Evolutionary conservation across 2,113 vertebrate species (phyloP), one percentile per base, ranked within the genome.

Genomic region (Labrus mixtus): DNA sequence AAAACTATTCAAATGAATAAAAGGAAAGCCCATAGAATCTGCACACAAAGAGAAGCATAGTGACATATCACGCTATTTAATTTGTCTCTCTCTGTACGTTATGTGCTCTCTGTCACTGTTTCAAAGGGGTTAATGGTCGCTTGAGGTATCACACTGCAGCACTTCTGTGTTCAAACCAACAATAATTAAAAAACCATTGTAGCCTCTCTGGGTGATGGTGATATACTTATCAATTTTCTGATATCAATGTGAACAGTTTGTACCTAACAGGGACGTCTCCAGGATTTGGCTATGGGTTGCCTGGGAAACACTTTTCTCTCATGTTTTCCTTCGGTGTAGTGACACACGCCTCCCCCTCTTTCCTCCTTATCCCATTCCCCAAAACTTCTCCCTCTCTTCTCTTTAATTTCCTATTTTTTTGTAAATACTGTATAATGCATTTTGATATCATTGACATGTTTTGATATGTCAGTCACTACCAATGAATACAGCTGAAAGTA

Each of bases 361-460:
- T 51, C 48, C 43, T 65, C 80, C 85, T 79, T 76, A 8, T 23
- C 54, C n/a, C 50, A 23, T 4, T 59, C 74, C 72, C 51, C 36
- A n/a, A 57, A 48, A 54, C 17, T 16, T 41, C 50, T 59, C 36
- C 29, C 53, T 10, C 61, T 36, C 17, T 75, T 74, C 50, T 73
- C 48, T 79, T 82, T 65, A 65, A 73, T 89, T 87, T 74, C 62
- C 36, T 78, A n/a, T 90, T 89, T 75, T 75, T 84, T 83, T 94
- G 93, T 94, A 94, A 93, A 94, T 94, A 94, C 89, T 94, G 94
- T 94, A 94, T 87, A 94, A 94, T 94, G 93, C 94, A 94, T 94
- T 94, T 94, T 94, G 94, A 94, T 94, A 94, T 94, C 94, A 94
- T 94, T 93, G 94, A 94, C 94, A 94, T 94, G 93, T 94, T 94